A percentile compares a stretch with the other conserved stretches of the same genome.
phyloP scores from a whole-genome alignment of 2,797 vertebrate species.

The Anabacerthia variegaticeps region DNA sequence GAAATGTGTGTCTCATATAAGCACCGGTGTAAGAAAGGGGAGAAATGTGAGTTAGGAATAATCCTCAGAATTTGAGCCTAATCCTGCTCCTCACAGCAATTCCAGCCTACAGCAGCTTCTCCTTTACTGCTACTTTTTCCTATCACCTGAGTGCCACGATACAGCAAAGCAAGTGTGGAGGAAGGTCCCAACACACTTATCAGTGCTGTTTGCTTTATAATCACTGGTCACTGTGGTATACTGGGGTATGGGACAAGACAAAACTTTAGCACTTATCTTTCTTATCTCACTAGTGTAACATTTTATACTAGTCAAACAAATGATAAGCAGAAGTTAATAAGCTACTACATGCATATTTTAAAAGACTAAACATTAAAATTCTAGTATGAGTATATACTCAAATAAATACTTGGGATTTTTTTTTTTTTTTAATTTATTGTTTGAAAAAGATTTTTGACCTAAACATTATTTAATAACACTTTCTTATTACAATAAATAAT shows the following conservation, averaged over 20 bases:
- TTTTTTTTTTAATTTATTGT: neutral
- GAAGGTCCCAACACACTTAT: neutral
- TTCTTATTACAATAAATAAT: neutral
- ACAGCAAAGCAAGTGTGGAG: neutral
- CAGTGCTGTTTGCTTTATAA: neutral
- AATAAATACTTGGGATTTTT: neutral
- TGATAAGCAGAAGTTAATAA: neutral
- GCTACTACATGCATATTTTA: neutral
- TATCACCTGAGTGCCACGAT: neutral
- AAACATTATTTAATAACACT: neutral
- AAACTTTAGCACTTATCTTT: neutral
- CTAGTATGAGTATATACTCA: neutral
- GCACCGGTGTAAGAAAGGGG: rapidly evolving
- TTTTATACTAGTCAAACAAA: neutral
- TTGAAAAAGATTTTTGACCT: neutral
- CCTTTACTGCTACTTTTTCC: neutral
- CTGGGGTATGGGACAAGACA: neutral
- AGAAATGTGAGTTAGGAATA: neutral
- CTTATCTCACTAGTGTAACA: neutral
- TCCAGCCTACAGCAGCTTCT: neutral
- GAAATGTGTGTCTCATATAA: rapidly evolving
- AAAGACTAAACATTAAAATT: neutral
- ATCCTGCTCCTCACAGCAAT: neutral
- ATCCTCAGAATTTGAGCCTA: neutral
- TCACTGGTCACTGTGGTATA: neutral